These are phyloP conservation scores for Muntiacus reevesi DNA, from an alignment of 2,113 vertebrate species.

Conservation along the genomic window DNA sequence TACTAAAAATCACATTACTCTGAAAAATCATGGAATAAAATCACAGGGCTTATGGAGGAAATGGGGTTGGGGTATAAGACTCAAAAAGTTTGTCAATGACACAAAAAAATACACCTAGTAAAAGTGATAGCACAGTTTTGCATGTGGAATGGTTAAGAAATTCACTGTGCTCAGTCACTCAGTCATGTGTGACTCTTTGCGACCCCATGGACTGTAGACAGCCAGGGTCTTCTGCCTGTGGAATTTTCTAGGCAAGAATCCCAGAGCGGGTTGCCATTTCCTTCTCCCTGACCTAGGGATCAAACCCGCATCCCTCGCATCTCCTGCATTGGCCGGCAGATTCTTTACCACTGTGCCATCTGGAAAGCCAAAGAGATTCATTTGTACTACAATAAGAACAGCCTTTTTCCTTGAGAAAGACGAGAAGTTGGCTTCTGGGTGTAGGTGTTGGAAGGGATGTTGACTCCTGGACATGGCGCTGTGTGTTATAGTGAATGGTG, in stretches of 20 bases:
- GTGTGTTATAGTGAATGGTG: background rate
- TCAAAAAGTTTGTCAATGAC: background rate
- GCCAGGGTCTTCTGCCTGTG: background rate
- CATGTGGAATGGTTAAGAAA: background rate
- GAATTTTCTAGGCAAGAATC: background rate
- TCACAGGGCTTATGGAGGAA: background rate
- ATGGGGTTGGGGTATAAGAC: background rate
- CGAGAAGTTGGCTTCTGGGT: too few species aligned
- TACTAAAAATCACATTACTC: background rate
- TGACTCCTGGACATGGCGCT: background rate
- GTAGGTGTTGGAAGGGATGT: background rate
- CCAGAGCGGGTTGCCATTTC: background rate
- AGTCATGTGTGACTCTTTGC: background rate
- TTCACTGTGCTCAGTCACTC: background rate
- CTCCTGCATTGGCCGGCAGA: background rate
- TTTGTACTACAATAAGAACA: too few species aligned
- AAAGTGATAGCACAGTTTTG: background rate
- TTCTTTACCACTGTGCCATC: background rate
- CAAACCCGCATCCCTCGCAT: background rate
- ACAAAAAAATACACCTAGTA: background rate
- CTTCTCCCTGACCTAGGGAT: background rate
- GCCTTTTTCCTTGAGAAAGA: background rate
- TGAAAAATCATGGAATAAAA: background rate
- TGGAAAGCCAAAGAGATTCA: background rate
- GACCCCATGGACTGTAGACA: background rate